Conservation (phyloP, 2,888 invertebrate genomes). For the Luperina testacea region DNA sequence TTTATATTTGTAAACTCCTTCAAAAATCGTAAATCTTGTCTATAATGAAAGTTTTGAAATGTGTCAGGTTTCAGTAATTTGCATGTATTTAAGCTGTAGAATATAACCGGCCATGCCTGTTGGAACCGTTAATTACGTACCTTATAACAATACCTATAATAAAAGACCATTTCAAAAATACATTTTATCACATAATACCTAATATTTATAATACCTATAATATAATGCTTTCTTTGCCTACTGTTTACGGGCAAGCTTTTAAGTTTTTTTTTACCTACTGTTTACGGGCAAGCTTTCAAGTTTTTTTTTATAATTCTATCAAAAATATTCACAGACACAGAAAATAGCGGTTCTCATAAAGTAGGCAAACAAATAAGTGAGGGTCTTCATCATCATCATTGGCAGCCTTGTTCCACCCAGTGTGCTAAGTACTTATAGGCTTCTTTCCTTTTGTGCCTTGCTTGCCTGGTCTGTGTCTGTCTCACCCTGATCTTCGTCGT, state of each 20-base stretch:
- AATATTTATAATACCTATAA: not conserved
- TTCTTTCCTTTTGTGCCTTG: too few relatives aligned
- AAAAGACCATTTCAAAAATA: not conserved
- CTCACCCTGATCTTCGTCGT: not conserved
- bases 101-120: not conserved
- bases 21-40: not conserved
- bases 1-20: not conserved
- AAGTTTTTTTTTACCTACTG: not conserved
- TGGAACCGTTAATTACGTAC: not conserved
- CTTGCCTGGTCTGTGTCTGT: too few relatives aligned
- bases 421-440: not conserved
- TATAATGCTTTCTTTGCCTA: not conserved
- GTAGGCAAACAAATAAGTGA: not conserved
- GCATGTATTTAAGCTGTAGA: not conserved
- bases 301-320: not conserved
- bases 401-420: not conserved
- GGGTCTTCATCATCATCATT: not conserved
- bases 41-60: not conserved
- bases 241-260: not conserved
- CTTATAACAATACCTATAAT: not conserved
- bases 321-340: not conserved
- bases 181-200: not conserved
- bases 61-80: not conserved
- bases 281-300: not conserved
- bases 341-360: not conserved